Percentiles rank a stretch among this genome's conserved stretches.
Evolutionary conservation across 2,113 vertebrate species (phyloP).

Genomic region (Gymnarchus niloticus): DNA sequence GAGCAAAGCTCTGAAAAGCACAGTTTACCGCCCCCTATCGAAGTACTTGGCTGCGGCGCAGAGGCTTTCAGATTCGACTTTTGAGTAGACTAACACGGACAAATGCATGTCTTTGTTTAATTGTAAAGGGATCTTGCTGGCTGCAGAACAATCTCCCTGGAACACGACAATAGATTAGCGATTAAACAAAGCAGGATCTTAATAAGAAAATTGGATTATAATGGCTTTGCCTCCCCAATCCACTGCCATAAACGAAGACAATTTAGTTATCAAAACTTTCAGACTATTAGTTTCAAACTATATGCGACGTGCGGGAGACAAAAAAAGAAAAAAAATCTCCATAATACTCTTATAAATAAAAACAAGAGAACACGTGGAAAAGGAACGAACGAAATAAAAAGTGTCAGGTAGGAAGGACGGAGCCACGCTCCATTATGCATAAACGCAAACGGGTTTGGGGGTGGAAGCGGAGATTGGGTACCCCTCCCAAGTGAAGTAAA

Average conservation of each 20-base stretch:
- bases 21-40: not conserved
- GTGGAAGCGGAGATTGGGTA: not conserved
- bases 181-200: constrained; percentile 28
- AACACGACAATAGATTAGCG: not conserved
- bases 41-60: not conserved
- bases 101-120: not conserved
- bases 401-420: not conserved
- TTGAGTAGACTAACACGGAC: not conserved
- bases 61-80: not conserved
- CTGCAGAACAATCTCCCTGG: constrained; percentile 9
- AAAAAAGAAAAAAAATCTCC: not conserved
- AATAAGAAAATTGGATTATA: constrained; percentile 20
- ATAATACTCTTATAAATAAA: not conserved
- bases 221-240: not conserved
- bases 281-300: too few species aligned
- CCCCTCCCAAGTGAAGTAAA: not conserved
- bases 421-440: not conserved
- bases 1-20: not conserved
- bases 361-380: not conserved
- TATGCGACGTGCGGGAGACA: too few species aligned
- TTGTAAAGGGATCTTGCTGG: not conserved
- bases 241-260: not conserved
- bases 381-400: not conserved
- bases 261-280: too few species aligned
- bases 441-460: not conserved